Percentiles rank a stretch among this genome's conserved stretches.
Evolutionary conservation across 2,113 vertebrate genomes (phyloP).

Genomic region (Xyrauchen texanus): DNA sequence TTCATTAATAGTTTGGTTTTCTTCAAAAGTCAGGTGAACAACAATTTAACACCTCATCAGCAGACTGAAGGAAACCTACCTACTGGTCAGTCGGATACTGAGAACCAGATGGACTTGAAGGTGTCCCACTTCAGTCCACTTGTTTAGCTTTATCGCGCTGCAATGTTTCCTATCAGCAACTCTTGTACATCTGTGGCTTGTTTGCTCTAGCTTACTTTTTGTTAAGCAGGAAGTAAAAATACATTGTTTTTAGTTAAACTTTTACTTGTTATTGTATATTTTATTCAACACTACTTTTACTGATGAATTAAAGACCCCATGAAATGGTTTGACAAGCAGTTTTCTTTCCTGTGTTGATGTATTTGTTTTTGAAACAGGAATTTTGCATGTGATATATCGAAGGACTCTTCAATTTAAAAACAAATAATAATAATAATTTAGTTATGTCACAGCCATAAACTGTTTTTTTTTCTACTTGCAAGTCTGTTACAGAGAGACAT

Average conservation of each 20-base stretch:
- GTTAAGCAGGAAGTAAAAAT: background rate
- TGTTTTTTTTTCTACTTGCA: no score
- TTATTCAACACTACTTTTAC: background rate
- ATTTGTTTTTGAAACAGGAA: no score
- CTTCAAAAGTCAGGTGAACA: background rate
- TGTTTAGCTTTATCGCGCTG: slow-evolving; percentile 10
- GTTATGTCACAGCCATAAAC: no score
- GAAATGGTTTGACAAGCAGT: no score
- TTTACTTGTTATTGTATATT: no score
- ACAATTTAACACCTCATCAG: background rate
- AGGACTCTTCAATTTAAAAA: background rate
- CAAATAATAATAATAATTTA: no score
- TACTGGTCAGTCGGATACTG: background rate
- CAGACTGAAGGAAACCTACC: background rate
- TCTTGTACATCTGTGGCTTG: background rate
- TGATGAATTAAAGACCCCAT: background rate
- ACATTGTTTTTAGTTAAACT: no score
- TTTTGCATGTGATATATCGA: no score
- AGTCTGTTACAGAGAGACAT: no score
- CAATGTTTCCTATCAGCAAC: background rate
- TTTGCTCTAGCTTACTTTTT: no score
- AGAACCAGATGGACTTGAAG: slow-evolving; percentile 20
- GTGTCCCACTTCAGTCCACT: slow-evolving; percentile 41
- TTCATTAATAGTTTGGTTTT: background rate
- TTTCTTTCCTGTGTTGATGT: no score